phyloP scores from a whole-genome alignment of 2,797 vertebrate genomes.

The Oryzias sinensis region DNA sequence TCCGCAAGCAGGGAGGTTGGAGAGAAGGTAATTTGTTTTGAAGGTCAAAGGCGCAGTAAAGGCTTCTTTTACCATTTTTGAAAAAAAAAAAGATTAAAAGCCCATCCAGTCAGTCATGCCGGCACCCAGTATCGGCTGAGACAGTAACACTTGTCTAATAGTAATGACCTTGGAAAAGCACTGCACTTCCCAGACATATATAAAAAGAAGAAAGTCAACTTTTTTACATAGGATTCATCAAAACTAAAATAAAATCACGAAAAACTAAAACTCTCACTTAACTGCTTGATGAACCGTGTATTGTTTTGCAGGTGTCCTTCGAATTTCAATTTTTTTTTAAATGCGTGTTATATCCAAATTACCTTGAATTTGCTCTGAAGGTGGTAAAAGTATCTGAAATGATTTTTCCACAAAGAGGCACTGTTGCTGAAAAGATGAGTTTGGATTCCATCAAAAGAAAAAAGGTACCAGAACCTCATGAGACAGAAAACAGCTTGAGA shows the following conservation, averaged over 20 bases:
- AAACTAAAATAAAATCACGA: no score
- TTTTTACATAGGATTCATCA: no score
- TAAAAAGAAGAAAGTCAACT: constrained; percentile 5
- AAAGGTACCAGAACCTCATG: not conserved
- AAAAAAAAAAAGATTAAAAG: constrained; percentile 37
- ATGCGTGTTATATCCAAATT: no score
- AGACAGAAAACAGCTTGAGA: constrained; percentile 30
- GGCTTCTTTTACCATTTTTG: constrained; percentile 40
- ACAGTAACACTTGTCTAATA: constrained; percentile 8
- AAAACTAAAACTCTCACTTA: no score
- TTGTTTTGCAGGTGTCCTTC: no score
- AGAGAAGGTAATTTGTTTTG: constrained; percentile 42
- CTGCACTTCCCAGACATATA: constrained; percentile 22
- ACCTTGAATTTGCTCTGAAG: constrained; percentile 15
- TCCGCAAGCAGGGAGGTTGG: constrained; percentile 10
- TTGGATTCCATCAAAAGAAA: constrained; percentile 5
- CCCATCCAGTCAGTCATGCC: constrained; percentile 44
- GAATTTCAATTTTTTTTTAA: no score
- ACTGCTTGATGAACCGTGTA: no score
- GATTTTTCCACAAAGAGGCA: constrained; percentile 2
- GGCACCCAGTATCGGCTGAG: constrained; percentile 31
- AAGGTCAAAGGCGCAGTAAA: constrained; percentile 42
- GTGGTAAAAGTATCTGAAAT: constrained; percentile 14
- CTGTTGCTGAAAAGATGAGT: constrained; percentile 10
- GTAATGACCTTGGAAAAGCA: constrained; percentile 52